Evolutionary conservation across 2,888 invertebrate species (phyloP), one percentile per base, ranked within the genome.

Genomic region (Arge pagana): DNA sequence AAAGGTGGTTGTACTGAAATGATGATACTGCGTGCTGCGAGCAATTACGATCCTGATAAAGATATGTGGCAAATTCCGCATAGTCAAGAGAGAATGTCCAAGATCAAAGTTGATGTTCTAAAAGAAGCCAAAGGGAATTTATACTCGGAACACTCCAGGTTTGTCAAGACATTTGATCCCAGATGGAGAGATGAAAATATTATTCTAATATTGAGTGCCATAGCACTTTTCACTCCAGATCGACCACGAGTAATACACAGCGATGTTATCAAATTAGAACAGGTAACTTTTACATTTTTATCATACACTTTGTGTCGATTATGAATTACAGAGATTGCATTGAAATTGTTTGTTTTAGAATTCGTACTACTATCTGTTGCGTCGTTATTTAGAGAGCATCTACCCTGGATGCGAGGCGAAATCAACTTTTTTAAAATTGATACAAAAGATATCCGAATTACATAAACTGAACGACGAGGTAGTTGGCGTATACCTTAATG

Each of bases 1-100:
- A 96, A 95, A 75, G 95, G 96, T 1, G 95, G 96, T 1, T 95
- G 95, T 70, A 95, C 94, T 40, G 97, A 98, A 78, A 90, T 98
- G 87, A 89, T 98, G 87, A 89, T 98, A 52, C 82, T 98, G 45
- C 82, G 96, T 10, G 95, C 96, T 59, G 93, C 93, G 0, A 89
- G 93, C 81, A 91, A 90, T 39, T 98, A 95, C 70, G 94, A 96
- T 71, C 86, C 87, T 1, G 91, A 90, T 62, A 85, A 88, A 61
- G 89, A 93, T 67, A 88, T 89, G 42, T 98, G 97, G 97, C 89
- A 89, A 86, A 86, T 93, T 57, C 93, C 91, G 0, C 89, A 90
- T 73, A 85, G 85, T 59, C 86, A 88, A 65, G 87, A 88, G 60
- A 84, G 85, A 57, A 84, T 87, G 77, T 84, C 87, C 36, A 87